These are phyloP conservation scores for Columba livia DNA, from an alignment of 2,113 vertebrate genomes.

Conservation along the genomic window DNA sequence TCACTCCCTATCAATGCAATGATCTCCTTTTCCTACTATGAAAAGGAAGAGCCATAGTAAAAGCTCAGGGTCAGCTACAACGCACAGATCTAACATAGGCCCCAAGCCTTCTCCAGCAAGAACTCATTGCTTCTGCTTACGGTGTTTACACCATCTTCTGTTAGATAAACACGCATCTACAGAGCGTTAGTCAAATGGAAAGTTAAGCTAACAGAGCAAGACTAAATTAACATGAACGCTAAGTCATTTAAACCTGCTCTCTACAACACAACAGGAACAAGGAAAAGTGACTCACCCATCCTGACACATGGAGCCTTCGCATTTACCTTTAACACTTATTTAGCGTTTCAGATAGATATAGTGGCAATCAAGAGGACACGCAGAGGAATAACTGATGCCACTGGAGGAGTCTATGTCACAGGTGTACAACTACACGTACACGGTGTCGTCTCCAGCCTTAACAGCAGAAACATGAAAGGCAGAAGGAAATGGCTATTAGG, in stretches of 20 bases:
- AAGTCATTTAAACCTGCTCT: background rate
- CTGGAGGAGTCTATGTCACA: background rate
- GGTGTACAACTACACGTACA: background rate
- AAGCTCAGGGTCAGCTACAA: background rate
- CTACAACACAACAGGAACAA: background rate
- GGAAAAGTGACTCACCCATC: constrained; percentile 42
- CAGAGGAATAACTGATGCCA: background rate
- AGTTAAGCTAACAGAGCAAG: background rate
- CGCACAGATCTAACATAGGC: background rate
- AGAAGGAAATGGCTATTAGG: background rate
- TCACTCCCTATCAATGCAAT: accelerated
- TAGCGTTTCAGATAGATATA: background rate
- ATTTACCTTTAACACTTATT: constrained; percentile 32
- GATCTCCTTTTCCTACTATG: background rate
- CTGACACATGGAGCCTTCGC: constrained; percentile 14
- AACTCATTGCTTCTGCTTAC: background rate
- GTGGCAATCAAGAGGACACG: background rate
- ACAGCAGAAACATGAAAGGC: background rate
- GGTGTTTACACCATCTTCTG: background rate
- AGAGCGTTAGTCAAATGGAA: background rate
- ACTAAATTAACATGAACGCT: background rate
- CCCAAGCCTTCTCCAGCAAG: background rate
- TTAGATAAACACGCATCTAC: background rate
- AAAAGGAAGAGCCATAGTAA: background rate
- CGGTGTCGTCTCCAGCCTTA: background rate